Conservation (phyloP, 2,888 invertebrate genomes). For the Barypeithes pellucidus region DNA sequence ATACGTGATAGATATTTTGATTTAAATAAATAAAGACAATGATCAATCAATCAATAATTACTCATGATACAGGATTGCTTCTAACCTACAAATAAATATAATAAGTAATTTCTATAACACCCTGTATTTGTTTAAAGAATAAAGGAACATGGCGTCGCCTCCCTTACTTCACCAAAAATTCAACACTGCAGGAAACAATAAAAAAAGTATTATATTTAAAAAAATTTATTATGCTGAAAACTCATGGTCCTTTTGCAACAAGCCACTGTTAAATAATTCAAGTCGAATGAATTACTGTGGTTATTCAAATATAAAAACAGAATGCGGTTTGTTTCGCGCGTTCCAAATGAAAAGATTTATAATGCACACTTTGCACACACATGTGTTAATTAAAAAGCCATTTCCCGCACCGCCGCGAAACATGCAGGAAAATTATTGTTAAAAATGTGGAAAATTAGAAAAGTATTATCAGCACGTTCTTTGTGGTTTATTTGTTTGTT, state of each 20-base stretch:
- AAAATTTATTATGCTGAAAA: no score
- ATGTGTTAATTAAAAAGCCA: conserved; percentile 9
- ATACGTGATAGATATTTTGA: no score
- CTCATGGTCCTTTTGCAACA: neutral
- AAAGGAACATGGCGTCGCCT: no score
- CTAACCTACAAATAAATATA: no score
- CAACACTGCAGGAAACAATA: no score
- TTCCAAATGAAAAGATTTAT: conserved; percentile 7
- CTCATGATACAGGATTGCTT: no score
- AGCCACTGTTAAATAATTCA: neutral
- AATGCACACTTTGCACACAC: conserved; percentile 6
- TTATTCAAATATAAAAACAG: neutral
- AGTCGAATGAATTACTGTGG: neutral
- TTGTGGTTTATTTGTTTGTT: neutral
- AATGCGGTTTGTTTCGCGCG: neutral
- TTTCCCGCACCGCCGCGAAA: conserved; percentile 16
- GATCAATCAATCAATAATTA: no score
- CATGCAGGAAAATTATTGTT: conserved; percentile 17
- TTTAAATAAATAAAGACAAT: no score
- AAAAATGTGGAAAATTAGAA: conserved; percentile 22
- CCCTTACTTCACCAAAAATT: no score
- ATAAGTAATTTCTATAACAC: no score
- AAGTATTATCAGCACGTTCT: neutral
- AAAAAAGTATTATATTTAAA: no score
- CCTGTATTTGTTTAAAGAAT: no score